Conservation (phyloP, 2,888 invertebrate genomes). For the Pristionchus maxplancki region DNA sequence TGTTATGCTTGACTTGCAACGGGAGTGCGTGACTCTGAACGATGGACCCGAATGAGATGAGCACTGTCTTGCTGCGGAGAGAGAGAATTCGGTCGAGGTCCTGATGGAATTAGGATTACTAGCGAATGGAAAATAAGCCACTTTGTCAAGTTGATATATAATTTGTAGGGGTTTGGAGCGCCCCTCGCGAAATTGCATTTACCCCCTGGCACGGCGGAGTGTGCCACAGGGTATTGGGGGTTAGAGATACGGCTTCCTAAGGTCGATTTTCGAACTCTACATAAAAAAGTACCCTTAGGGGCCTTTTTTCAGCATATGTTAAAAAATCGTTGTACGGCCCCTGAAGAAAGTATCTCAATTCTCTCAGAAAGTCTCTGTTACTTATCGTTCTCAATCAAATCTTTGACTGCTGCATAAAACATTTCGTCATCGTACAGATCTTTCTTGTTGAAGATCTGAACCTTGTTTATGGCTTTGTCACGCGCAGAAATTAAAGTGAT, state of each 20-base stretch:
- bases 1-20: neutral
- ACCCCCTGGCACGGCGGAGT: no score
- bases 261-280: no score
- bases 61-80: neutral
- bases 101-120: neutral
- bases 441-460: neutral
- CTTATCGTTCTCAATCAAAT: neutral
- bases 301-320: no score
- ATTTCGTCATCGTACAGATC: neutral
- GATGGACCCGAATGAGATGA: neutral
- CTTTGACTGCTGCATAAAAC: neutral
- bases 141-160: neutral
- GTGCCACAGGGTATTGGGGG: no score
- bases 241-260: no score
- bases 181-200: no score
- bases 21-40: neutral
- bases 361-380: neutral
- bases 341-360: no score
- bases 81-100: neutral
- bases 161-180: no score
- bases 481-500: no score
- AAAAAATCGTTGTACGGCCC: no score
- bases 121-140: neutral
- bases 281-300: no score
- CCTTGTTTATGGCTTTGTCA: no score